Evolutionary conservation across 2,888 invertebrate species (phyloP), one percentile per base, ranked within the genome.

Genomic region (Blastobasis lacticolella): DNA sequence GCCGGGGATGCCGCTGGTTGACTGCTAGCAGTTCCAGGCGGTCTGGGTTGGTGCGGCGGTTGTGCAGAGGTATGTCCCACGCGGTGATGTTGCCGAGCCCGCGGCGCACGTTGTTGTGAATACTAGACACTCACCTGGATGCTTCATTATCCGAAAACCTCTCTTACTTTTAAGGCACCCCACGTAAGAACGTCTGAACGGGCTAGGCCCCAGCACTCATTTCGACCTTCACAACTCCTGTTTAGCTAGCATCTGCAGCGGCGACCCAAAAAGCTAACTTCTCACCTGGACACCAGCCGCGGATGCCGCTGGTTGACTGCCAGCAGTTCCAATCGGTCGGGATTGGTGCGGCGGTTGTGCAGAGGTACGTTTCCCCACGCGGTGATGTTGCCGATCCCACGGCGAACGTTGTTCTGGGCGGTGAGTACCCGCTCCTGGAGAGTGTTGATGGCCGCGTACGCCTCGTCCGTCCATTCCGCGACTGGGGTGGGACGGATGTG

Each of bases 51-150:
- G 67, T 67, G 64, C 92, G 94, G 36, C 97, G 79, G 66, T 92
- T 91, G 69, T 94, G 94, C 6, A 97, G 79, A 0, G 96, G 95
- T 9, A 85, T 68, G 56, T 91, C 90, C 96, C 97, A 97, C 0
- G 85, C 81, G 1, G 90, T 88, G 37, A 94, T 91, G 49, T 89
- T 88, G 0, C 76, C 69, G 1, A 90, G 73, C 0, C 94, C 90
- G 1, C 78, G 75, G 36, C 84, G 81, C 42, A 94, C 80, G 67
- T 95, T 94, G 5, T 82, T 82, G 23, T 1, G 23, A 23, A 23
- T 23, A 23, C 23, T 23, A 2, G 23, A 23, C 23, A 23, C 23
- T 23, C 23, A 23, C 23, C 3, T 23, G 23, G 23, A 23, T 23
- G 23, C 23, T 23, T 23, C 23, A 23, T 23, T 23, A 1, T 23